phyloP scores from a whole-genome alignment of 1,140 invertebrate genomes.

The Aphelinus certus region DNA sequence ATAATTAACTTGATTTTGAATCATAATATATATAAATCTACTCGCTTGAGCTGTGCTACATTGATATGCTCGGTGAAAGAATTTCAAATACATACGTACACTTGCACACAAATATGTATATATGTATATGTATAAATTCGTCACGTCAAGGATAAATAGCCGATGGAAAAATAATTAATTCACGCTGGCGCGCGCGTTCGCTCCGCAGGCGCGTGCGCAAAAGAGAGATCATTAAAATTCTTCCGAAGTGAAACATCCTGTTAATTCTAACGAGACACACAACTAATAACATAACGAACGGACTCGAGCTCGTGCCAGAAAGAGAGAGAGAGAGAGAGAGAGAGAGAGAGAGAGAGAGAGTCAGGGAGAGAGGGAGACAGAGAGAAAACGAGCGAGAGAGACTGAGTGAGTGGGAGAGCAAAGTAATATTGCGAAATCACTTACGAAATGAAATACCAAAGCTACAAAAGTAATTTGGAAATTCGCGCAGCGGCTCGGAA shows the following conservation, averaged over 20 bases:
- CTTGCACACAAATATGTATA: too few species aligned
- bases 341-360: slow-evolving; percentile 40
- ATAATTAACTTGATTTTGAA: too few species aligned
- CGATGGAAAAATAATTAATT: slow-evolving; percentile 23
- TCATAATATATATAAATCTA: too few species aligned
- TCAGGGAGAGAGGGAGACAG: neutral
- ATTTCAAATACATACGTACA: too few species aligned
- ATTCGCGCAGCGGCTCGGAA: neutral
- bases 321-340: slow-evolving; percentile 5
- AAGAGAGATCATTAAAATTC: slow-evolving; percentile 11
- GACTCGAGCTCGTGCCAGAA: neutral
- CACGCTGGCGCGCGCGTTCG: neutral
- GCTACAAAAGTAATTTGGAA: slow-evolving; percentile 17
- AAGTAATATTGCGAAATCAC: too few species aligned
- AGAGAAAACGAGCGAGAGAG: too few species aligned
- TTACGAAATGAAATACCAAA: neutral
- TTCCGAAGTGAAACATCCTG: slow-evolving; percentile 15
- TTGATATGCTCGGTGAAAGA: too few species aligned
- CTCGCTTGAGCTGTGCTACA: too few species aligned
- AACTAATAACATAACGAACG: slow-evolving; percentile 10
- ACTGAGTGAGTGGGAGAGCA: too few species aligned
- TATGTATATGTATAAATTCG: too few species aligned
- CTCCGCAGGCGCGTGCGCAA: too few species aligned
- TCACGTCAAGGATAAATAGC: too few species aligned
- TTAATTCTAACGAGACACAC: slow-evolving; percentile 23